Percentiles rank a stretch among this genome's conserved stretches.
These are phyloP conservation scores for Chrosomus eos DNA, from an alignment of 2,797 vertebrate genomes.

Conservation along the genomic window DNA sequence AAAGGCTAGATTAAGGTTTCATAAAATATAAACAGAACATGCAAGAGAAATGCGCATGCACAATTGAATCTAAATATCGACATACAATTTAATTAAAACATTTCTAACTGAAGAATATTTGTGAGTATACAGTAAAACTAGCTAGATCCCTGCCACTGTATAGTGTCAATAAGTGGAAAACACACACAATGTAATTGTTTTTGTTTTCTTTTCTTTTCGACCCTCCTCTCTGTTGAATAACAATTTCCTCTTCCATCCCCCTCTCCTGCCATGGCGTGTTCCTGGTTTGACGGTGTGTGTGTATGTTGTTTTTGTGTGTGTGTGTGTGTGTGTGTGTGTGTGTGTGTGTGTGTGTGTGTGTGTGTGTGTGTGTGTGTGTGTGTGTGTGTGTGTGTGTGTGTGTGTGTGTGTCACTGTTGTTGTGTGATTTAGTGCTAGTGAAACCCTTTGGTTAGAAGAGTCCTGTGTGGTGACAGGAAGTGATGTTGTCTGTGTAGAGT, in stretches of 20 bases:
- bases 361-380: too few relatives aligned
- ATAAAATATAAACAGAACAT: too few relatives aligned
- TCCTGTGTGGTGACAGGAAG: background rate
- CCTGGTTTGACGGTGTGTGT: background rate
- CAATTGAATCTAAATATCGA: too few relatives aligned
- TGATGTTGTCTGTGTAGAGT: slow-evolving; percentile 1
- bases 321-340: slow-evolving; percentile 21
- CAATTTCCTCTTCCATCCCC: slow-evolving; percentile 5
- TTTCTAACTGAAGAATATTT: too few relatives aligned
- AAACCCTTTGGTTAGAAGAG: background rate
- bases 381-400: too few relatives aligned
- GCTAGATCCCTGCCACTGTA: background rate
- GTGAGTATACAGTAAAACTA: too few relatives aligned
- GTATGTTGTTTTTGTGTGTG: too few relatives aligned
- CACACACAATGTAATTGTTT: background rate
- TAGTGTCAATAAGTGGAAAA: background rate
- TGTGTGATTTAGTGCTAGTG: slow-evolving; percentile 35
- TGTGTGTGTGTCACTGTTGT: slow-evolving; percentile 27
- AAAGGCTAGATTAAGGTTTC: background rate
- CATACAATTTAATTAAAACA: too few relatives aligned
- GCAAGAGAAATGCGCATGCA: background rate
- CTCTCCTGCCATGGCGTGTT: background rate
- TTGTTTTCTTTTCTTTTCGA: background rate
- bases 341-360: background rate
- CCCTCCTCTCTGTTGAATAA: background rate